phyloP scores from a whole-genome alignment of 2,113 vertebrate genomes.

The Pomatostomus ruficeps region DNA sequence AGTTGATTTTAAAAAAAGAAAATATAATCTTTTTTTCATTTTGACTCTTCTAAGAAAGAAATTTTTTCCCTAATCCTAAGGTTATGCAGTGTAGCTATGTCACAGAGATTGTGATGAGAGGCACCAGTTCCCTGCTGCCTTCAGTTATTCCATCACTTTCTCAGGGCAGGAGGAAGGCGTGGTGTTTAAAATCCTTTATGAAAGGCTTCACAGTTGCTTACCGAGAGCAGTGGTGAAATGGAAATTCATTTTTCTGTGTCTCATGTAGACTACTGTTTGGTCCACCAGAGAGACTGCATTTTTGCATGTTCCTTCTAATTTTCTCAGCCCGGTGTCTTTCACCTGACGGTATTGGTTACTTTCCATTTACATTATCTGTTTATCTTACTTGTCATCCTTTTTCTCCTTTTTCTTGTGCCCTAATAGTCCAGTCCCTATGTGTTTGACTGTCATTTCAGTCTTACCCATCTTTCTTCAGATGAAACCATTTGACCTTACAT shows the following conservation, averaged over 20 bases:
- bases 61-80: neutral
- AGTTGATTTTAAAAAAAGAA: neutral
- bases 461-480: neutral
- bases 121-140: neutral
- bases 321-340: neutral
- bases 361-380: neutral
- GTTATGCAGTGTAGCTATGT: neutral
- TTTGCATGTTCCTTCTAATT: neutral
- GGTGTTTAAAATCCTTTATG: neutral
- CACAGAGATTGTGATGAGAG: neutral
- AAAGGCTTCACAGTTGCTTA: neutral
- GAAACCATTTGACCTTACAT: neutral
- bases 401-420: neutral
- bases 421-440: neutral
- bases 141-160: neutral
- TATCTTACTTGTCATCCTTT: neutral
- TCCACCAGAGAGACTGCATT: neutral
- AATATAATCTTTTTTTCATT: neutral
- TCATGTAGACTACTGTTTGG: neutral
- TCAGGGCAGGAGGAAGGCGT: neutral
- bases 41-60: neutral
- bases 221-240: neutral
- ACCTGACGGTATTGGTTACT: neutral
- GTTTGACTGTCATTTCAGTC: neutral
- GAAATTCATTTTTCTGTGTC: neutral